Evolutionary conservation across 53 echinoderm and acorn worm species (phyloP).

Genomic region (Glandiceps talaboti): DNA sequence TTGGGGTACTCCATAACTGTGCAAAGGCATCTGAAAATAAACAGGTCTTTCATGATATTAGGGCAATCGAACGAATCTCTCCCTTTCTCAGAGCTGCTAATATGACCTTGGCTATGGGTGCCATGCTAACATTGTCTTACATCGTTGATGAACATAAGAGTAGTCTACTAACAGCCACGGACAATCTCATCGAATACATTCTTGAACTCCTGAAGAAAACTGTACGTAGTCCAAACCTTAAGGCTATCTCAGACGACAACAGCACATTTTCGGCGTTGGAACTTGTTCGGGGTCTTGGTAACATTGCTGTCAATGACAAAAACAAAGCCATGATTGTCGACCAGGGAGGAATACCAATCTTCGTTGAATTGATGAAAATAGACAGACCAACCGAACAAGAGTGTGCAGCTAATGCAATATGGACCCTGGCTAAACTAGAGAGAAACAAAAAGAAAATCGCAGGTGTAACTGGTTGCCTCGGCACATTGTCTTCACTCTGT

Average conservation of each 20-base stretch:
- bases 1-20: not conserved
- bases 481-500: not conserved
- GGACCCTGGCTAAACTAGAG: not conserved
- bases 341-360: not conserved
- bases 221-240: no score
- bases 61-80: not conserved
- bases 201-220: not conserved
- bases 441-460: not conserved
- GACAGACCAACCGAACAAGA: not conserved
- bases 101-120: not conserved
- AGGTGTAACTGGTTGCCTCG: not conserved
- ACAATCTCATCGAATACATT: not conserved
- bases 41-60: not conserved
- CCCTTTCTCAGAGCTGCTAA: not conserved
- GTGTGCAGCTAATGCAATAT: not conserved
- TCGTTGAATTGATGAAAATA: not conserved
- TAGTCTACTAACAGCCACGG: no score
- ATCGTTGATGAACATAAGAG: no score
- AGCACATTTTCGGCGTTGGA: not conserved
- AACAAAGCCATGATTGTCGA: not conserved
- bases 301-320: not conserved
- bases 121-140: not conserved
- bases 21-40: not conserved
- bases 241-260: no score
- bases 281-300: not conserved